Evolutionary conservation across 2,797 vertebrate species (phyloP).

Genomic region (Thamnophis elegans): DNA sequence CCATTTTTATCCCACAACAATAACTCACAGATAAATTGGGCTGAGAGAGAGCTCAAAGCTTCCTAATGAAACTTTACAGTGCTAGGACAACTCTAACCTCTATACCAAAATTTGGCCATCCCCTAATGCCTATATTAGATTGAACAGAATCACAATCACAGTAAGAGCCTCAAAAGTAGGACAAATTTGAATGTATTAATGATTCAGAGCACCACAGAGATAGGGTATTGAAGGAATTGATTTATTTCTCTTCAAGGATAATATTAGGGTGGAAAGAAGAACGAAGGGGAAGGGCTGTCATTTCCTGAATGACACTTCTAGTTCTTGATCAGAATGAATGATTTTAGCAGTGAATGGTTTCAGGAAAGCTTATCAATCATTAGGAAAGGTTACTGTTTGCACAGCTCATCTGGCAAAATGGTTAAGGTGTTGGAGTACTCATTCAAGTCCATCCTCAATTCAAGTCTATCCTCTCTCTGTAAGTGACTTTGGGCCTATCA

Average conservation of each 20-base stretch:
- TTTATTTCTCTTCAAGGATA: background rate
- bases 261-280: background rate
- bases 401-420: background rate
- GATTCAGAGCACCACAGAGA: background rate
- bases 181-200: background rate
- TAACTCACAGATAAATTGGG: background rate
- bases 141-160: background rate
- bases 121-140: background rate
- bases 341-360: background rate
- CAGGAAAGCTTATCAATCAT: background rate
- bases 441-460: background rate
- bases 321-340: background rate
- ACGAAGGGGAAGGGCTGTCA: background rate
- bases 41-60: background rate
- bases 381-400: background rate
- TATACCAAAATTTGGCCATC: background rate
- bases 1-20: background rate
- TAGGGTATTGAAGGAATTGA: background rate
- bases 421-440: background rate
- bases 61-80: background rate
- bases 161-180: background rate
- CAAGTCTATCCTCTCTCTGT: background rate
- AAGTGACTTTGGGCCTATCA: background rate
- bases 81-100: background rate
- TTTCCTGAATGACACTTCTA: background rate